Evolutionary conservation across 2,113 vertebrate species (phyloP).

Genomic region (Dipodomys spectabilis): DNA sequence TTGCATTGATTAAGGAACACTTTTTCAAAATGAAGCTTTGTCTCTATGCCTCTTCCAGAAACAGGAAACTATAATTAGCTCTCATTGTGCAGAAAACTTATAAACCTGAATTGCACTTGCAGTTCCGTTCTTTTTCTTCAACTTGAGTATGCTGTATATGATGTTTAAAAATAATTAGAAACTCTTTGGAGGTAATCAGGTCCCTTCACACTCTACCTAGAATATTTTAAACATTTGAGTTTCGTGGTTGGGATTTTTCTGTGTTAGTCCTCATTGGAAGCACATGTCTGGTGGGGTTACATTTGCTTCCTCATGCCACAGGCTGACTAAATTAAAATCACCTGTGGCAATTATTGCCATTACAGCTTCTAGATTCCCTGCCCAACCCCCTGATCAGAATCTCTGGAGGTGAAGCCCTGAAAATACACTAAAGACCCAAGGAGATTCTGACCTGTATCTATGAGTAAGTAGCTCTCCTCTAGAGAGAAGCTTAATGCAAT

Average conservation of each 20-base stretch:
- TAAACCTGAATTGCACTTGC: constrained; percentile 49
- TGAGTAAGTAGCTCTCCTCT: neutral
- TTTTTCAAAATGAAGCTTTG: constrained; percentile 55
- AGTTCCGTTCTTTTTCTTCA: constrained; percentile 3
- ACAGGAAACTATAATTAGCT: constrained; percentile 68
- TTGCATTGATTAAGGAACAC: constrained; percentile 51
- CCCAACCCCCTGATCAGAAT: neutral
- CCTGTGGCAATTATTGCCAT: neutral
- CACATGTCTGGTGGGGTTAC: neutral
- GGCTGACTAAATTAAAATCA: neutral
- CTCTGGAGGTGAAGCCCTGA: neutral
- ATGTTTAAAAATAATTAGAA: constrained; percentile 62
- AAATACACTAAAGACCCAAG: neutral
- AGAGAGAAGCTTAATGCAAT: neutral
- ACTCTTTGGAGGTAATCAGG: constrained; percentile 31
- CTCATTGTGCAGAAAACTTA: constrained; percentile 61
- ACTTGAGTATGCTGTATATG: neutral
- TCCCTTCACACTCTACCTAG: neutral
- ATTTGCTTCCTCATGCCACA: neutral
- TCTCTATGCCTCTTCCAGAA: constrained; percentile 43
- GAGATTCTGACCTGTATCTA: neutral
- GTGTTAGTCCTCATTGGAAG: neutral
- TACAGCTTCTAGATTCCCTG: neutral
- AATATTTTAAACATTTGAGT: constrained; percentile 47
- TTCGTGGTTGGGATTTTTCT: neutral